phyloP scores from a whole-genome alignment of 2,113 vertebrate species.

The Chiloscyllium plagiosum region DNA sequence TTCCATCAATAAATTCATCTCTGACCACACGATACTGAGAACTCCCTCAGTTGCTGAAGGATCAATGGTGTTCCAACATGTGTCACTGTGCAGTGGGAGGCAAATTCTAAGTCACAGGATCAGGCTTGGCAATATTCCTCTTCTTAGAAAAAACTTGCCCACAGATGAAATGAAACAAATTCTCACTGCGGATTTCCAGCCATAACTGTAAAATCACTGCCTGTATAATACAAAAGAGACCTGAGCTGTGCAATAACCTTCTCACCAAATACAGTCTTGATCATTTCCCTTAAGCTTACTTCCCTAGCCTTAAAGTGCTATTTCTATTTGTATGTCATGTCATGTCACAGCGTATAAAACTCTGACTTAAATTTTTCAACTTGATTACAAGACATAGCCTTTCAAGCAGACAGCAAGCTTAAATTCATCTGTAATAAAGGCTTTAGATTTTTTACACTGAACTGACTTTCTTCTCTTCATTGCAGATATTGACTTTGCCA shows the following conservation, averaged over 20 bases:
- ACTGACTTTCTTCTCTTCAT: neutral
- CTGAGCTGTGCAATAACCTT: neutral
- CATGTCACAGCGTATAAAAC: neutral
- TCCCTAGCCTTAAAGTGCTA: neutral
- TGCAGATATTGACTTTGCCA: slow-evolving; percentile 89
- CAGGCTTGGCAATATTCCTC: neutral
- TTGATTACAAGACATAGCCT: neutral
- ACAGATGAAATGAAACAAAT: slow-evolving; percentile 6
- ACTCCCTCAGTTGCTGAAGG: neutral
- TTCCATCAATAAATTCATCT: neutral
- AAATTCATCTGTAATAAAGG: neutral
- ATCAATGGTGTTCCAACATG: neutral
- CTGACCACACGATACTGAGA: neutral
- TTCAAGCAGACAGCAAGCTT: neutral
- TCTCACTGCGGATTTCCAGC: neutral
- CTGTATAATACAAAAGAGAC: neutral
- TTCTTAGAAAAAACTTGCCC: neutral
- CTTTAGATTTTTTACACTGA: neutral
- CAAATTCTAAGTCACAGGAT: neutral
- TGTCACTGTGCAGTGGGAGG: neutral
- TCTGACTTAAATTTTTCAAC: neutral
- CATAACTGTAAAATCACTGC: neutral
- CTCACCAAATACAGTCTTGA: neutral
- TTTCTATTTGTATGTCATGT: neutral
- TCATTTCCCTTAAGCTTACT: neutral